Evolutionary conservation across 2,888 invertebrate genomes (phyloP).

Genomic region (Apamea epomidion): DNA sequence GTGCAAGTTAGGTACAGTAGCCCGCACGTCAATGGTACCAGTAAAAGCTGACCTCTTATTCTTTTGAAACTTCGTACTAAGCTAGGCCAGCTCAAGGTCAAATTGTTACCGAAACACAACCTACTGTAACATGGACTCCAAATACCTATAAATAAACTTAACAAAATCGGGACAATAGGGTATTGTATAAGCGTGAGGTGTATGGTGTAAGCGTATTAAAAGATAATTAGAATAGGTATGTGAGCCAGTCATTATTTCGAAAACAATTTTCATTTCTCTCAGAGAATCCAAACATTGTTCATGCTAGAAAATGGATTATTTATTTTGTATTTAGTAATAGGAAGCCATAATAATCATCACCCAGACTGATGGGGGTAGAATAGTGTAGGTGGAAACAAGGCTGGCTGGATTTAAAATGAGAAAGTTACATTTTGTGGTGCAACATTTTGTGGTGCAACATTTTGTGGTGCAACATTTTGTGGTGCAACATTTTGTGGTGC

Average conservation of each 20-base stretch:
- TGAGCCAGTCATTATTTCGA: neutral
- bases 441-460: no score
- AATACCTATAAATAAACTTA: neutral
- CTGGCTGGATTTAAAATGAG: neutral
- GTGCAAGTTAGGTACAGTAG: neutral
- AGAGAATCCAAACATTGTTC: neutral
- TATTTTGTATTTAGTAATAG: neutral
- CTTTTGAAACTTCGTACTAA: neutral
- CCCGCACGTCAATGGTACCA: neutral
- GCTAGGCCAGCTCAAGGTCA: neutral
- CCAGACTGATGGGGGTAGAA: neutral
- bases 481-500: no score
- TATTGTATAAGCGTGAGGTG: neutral
- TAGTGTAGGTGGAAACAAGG: neutral
- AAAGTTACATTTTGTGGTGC: neutral
- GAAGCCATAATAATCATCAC: no score
- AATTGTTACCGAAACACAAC: neutral
- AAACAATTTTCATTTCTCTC: neutral
- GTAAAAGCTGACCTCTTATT: neutral
- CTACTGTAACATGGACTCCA: neutral
- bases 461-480: no score
- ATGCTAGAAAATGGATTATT: neutral
- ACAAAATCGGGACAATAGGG: neutral
- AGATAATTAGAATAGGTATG: neutral
- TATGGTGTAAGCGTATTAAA: slow-evolving; percentile 5